Percentiles rank a stretch among this genome's conserved stretches.
phyloP scores from a whole-genome alignment of 2,113 vertebrate genomes.

The Progne subis region DNA sequence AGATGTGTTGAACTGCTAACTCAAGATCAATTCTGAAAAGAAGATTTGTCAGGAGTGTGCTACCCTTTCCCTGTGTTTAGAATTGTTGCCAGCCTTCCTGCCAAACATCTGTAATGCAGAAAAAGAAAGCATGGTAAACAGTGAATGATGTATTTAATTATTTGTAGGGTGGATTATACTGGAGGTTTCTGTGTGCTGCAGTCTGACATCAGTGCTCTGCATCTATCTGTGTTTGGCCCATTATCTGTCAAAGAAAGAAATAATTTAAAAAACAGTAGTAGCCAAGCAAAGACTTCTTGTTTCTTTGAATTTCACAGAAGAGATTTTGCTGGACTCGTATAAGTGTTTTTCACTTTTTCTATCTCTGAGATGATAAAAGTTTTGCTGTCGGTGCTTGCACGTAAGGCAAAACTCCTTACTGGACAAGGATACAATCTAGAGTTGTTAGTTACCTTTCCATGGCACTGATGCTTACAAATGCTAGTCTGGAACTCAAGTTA shows the following conservation, averaged over 20 bases:
- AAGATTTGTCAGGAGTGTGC: background rate
- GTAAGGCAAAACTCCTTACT: background rate
- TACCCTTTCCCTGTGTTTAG: background rate
- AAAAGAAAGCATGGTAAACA: background rate
- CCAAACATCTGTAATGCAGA: background rate
- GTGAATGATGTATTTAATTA: background rate
- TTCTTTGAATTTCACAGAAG: background rate
- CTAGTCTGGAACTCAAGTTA: constrained; percentile 39
- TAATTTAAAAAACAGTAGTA: background rate
- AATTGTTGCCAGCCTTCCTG: background rate
- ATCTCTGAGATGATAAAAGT: background rate
- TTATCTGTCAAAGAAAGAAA: background rate
- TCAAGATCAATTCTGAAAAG: background rate
- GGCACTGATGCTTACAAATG: constrained; percentile 5
- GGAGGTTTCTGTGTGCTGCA: background rate
- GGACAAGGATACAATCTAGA: constrained; percentile 19
- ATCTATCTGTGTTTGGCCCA: background rate
- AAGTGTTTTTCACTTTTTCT: background rate
- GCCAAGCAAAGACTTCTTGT: background rate
- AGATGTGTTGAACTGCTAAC: background rate
- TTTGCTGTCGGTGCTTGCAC: background rate
- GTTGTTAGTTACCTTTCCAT: background rate
- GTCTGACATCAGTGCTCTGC: background rate
- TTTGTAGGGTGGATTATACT: background rate
- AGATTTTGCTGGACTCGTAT: background rate